Evolutionary conservation across 2,888 invertebrate species (phyloP), one percentile per base, ranked within the genome.

Genomic region (Encarsia formosa): DNA sequence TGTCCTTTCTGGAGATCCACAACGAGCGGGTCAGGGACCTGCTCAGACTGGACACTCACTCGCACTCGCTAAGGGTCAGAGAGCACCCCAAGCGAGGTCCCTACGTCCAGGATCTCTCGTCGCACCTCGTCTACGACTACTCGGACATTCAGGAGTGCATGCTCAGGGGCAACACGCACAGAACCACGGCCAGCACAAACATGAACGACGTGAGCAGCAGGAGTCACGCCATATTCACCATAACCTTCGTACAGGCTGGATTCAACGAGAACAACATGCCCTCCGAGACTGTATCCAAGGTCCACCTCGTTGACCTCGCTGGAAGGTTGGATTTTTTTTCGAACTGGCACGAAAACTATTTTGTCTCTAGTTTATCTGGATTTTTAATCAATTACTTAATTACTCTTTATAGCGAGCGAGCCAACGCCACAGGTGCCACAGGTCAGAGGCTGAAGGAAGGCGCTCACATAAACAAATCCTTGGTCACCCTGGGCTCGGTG

Each of bases 141-240:
- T 82, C 85, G 59, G 90, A 91, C 70, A 91, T 92, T 70, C 85
- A 89, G 87, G 84, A 85, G 69, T 84, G 87, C 69, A 87, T 88
- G 82, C 79, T 83, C 61, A 81, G 85, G 63, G 91, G 91, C 58
- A 91, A 91, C 77, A 78, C 83, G 55, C 86, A 87, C 69, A 81
- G 92, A 60, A 91, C 91, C 19, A 91, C 91, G 3, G 91, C 91
- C 38, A 85, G 89, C 64, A 92, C 92, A 52, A 89, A 90, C 73
- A 92, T 92, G 91, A 92, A 92, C 77, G 91, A 91, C 76, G 89
- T 89, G 62, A 91, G 91, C 74, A 90, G 90, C 69, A 82, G 92
- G 66, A 91, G 90, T 77, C 92, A 92, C 79, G 91, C 91, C 59
- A 91, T 92, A 69, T 91, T 92, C 75, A 91, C 91, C 44, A 87